Evolutionary conservation across 1,140 invertebrate genomes (phyloP).

Genomic region (Rhopalosiphum maidis): DNA sequence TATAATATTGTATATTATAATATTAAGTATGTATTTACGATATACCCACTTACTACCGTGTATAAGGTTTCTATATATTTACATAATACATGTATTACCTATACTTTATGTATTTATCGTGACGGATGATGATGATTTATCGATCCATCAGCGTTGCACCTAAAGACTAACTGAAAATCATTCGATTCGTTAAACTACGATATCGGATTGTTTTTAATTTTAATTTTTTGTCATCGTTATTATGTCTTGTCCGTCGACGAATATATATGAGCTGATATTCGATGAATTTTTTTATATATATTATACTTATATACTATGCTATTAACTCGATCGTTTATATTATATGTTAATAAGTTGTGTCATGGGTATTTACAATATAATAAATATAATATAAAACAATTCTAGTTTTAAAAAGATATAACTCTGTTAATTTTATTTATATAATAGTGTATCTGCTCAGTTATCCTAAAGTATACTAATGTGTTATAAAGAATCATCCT

Average conservation of each 20-base stretch:
- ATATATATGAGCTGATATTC: neutral
- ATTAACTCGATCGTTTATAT: neutral
- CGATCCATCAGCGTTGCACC: neutral
- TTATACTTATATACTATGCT: neutral
- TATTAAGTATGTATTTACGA: constrained; percentile 3
- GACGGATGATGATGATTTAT: neutral
- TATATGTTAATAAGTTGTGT: neutral
- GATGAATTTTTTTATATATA: neutral
- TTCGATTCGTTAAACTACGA: neutral
- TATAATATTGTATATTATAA: neutral
- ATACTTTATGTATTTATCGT: neutral
- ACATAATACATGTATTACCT: neutral
- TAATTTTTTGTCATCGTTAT: neutral
- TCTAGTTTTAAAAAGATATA: neutral
- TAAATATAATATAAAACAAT: neutral
- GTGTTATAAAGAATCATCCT: neutral
- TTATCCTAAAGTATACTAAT: neutral
- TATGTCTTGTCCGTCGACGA: neutral
- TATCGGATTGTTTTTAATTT: neutral
- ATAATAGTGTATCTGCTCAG: no score
- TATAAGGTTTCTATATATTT: neutral
- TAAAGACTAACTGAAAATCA: neutral
- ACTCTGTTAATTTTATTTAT: no score
- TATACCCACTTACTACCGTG: neutral
- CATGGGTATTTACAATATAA: neutral